Base-by-base conservation (phyloP, 2,113 vertebrate genomes). In the Semicossyphus pulcher region DNA sequence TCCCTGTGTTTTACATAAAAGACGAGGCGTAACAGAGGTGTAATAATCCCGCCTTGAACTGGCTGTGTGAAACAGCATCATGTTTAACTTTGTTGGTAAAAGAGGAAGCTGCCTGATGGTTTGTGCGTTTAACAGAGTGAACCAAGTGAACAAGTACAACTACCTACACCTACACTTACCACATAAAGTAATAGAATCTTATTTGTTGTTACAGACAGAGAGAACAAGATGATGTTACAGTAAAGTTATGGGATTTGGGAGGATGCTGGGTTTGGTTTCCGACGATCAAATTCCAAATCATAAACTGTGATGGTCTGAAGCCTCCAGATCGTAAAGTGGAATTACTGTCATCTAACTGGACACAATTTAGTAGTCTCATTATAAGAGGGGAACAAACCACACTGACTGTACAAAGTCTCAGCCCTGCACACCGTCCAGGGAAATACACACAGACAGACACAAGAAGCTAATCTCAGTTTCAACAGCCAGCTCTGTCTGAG, bases 321-420 rank as follows among this genome's bases (percentile, higher is more conserved):
- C 16, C 25, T 44, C 18, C 8, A 66, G 49, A 63, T 60, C 39
- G 68, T 45, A 65, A 69, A 69, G 61, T 64, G 41, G 53, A 51
- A 59, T 36, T 18, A 44, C 47, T 53, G 59, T 44, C 53, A 80
- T 56, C 47, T 60, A 59, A 72, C 44, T 53, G 29, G 58, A 68
- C 20, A 49, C 18, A 14, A 45, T 52, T 65, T 29, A 49, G 41
- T 39, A 62, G 54, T 5, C 49, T 31, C 7, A 26, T 36, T 52
- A 49, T 2, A 37, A 23, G 37, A 16, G 5, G 23, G 21, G 21
- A 15, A 41, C 47, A 23, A 49, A 31, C n/a, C 49, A 48, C 41
- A 15, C 34, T 23, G 36, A 14, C 8, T 34, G 14, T 28, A 25
- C 31, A 42, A 32, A 60, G 12, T 21, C 23, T 61, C 29, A 49